phyloP scores from a whole-genome alignment of 1,140 invertebrate genomes.

The Sarcophaga bullata region DNA sequence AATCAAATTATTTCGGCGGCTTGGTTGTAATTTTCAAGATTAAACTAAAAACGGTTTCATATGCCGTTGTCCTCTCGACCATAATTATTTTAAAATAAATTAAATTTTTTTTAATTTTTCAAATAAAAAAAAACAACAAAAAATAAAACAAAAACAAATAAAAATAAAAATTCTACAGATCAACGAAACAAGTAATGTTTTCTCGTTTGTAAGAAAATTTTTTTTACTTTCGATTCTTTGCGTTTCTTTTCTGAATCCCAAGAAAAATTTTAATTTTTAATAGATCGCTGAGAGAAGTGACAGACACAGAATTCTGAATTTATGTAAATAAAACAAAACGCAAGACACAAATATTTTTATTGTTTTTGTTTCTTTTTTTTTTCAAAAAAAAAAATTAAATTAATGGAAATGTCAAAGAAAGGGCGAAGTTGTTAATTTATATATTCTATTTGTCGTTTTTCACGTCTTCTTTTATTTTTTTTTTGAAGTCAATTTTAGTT shows the following conservation, averaged over 20 bases:
- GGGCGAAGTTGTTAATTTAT: background rate
- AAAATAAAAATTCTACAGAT: background rate
- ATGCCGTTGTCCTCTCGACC: background rate
- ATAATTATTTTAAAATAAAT: background rate
- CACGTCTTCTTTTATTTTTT: no score
- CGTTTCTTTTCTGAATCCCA: background rate
- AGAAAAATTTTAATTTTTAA: background rate
- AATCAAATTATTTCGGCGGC: background rate
- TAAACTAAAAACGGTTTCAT: background rate
- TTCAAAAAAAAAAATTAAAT: no score
- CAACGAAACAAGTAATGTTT: background rate
- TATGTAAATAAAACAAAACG: no score
- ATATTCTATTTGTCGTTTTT: no score
- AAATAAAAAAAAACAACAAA: background rate
- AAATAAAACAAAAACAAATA: background rate
- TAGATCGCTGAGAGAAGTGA: no score
- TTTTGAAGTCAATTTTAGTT: no score
- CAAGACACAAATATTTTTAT: no score
- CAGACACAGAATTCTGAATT: no score
- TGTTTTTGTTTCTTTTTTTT: no score
- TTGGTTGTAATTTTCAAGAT: background rate
- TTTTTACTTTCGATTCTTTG: background rate
- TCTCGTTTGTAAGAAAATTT: constrained; percentile 1
- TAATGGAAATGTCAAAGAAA: constrained; percentile 9
- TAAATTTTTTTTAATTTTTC: background rate